Base-by-base conservation (phyloP, 2,113 vertebrate species). In the Corvus moneduloides region DNA sequence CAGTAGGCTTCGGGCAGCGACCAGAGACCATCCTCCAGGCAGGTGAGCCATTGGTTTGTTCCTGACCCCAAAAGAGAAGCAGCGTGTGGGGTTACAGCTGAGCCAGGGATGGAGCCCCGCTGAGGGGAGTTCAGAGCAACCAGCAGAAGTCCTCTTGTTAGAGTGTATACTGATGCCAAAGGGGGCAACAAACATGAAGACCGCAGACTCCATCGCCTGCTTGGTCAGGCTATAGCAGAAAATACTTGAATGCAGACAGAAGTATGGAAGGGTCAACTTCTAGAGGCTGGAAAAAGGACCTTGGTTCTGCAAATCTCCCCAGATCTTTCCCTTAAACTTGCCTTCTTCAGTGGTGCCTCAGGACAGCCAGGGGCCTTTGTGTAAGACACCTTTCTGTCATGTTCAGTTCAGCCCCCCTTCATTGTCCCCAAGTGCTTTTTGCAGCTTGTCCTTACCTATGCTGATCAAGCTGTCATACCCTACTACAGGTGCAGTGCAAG, bases 1-100 rank as follows among this genome's bases (percentile, higher is more conserved):
- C 99, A 99, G 97, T 99, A 99, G 52, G 98, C 99, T 94, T 99
- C 99, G 0, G 99, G 99, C 69, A 99, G 98, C 3, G 99, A 99
- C 99, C 99, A 99, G 56, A 99, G 97, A 8, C 99, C 98, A 0
- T 99, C 99, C 76, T 99, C 99, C 92, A 99, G 97, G 96, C 99
- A 99, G 66, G 98, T 98, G 96, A 99, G 91, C 98, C 98, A 98
- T 35, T 99, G 98, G 88, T 97, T 99, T 93, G 97, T 96, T 81
- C 99, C 99, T 99, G 94, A 58, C 6, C 79, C 96, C 95, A 63
- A 78, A 84, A 94, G 77, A 96, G 37, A 96, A 94, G 43, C 17
- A 90, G 39, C 1, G 5, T 51, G 49, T 52, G 48, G 92, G 43
- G 62, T 89, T 33, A 87, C 10, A 39, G 33, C 39, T 27, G n/a